Percentiles rank a stretch among this genome's conserved stretches.
Conservation (phyloP, 2,113 vertebrate species). For the Centropristis striata region DNA sequence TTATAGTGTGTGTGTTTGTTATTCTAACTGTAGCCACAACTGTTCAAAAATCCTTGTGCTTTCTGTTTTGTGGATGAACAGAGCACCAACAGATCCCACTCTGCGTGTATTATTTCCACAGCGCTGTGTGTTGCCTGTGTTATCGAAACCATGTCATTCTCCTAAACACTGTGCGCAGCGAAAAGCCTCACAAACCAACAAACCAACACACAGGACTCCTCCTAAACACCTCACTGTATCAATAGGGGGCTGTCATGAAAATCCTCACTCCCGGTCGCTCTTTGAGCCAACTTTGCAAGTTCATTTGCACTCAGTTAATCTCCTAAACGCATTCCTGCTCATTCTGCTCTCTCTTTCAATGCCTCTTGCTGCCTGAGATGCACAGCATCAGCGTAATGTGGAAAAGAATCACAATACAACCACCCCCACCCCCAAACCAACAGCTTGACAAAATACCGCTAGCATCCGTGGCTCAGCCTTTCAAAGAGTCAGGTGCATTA, state of each 20-base stretch:
- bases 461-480: slow-evolving; percentile 13
- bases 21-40: neutral
- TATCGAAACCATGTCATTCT: neutral
- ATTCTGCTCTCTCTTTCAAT: slow-evolving; percentile 26
- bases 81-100: neutral
- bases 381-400: slow-evolving; percentile 40
- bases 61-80: neutral
- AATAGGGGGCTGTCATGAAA: slow-evolving; percentile 25
- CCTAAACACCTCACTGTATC: slow-evolving; percentile 21
- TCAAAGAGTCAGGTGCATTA: slow-evolving; percentile 58
- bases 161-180: neutral
- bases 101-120: neutral
- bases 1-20: neutral
- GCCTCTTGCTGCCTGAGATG: slow-evolving; percentile 17
- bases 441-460: slow-evolving; percentile 39
- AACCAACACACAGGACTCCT: neutral
- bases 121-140: neutral
- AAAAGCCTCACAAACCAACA: slow-evolving; percentile 23
- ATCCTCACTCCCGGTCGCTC: neutral
- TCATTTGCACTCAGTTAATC: slow-evolving; percentile 53
- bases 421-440: neutral
- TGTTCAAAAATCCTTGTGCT: neutral
- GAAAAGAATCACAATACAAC: slow-evolving; percentile 19
- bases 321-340: slow-evolving; percentile 25
- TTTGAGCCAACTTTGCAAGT: slow-evolving; percentile 38